These are phyloP conservation scores for Syngnathus rostellatus DNA, from an alignment of 2,797 vertebrate species.

Conservation along the genomic window DNA sequence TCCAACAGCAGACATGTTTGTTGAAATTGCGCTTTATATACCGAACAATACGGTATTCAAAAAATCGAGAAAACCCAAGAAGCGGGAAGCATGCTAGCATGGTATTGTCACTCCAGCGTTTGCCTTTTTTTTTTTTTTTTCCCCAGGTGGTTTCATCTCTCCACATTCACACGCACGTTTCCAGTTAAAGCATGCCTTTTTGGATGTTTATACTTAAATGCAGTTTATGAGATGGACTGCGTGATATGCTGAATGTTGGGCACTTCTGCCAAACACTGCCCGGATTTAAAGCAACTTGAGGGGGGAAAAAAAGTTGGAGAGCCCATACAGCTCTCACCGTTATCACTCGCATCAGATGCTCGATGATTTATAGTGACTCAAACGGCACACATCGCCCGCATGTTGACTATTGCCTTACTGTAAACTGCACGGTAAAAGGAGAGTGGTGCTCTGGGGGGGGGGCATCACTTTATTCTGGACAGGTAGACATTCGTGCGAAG, in stretches of 20 bases:
- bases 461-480: constrained; percentile 60
- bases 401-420: constrained; percentile 48
- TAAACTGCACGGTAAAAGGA: constrained; percentile 48
- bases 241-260: constrained; percentile 4
- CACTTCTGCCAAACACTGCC: constrained; percentile 1
- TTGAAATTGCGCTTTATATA: no score
- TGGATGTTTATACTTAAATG: constrained; percentile 1
- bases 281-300: constrained; percentile 10
- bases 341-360: constrained; percentile 40
- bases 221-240: constrained; percentile 4
- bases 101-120: no score
- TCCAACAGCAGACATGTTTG: no score
- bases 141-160: neutral
- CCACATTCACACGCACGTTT: neutral
- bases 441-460: constrained; percentile 14
- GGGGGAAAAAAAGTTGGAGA: constrained; percentile 21
- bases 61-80: no score
- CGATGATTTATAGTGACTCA: constrained; percentile 28
- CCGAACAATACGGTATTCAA: no score
- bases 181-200: constrained; percentile 3
- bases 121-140: no score
- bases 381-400: constrained; percentile 27
- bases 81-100: no score
- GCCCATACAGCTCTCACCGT: constrained; percentile 11
- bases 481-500: constrained; percentile 57